phyloP scores from a whole-genome alignment of 2,113 vertebrate species.

The Empidonax traillii region DNA sequence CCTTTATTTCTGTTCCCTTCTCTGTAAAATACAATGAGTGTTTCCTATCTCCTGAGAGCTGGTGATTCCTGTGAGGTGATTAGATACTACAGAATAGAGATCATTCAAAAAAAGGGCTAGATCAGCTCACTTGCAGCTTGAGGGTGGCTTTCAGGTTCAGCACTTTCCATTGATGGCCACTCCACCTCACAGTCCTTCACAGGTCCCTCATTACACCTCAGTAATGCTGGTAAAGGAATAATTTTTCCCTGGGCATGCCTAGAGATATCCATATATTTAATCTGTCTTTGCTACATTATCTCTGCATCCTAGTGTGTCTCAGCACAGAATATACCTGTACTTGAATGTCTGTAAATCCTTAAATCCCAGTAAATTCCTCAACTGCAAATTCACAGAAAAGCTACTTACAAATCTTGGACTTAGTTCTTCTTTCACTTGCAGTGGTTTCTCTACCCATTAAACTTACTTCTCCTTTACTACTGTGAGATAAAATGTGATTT shows the following conservation, averaged over 20 bases:
- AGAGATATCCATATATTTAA: neutral
- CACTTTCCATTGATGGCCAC: neutral
- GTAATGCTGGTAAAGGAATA: neutral
- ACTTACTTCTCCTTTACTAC: neutral
- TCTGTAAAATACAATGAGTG: neutral
- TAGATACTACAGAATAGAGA: neutral
- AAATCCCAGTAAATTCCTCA: neutral
- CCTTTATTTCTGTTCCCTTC: neutral
- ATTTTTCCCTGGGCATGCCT: neutral
- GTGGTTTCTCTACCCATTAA: neutral
- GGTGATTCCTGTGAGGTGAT: neutral
- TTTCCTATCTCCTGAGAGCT: neutral
- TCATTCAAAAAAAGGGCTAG: neutral
- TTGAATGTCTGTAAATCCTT: neutral
- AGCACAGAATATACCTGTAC: neutral
- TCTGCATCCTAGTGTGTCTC: neutral
- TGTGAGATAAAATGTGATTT: neutral
- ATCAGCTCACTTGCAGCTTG: neutral
- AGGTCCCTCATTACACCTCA: neutral
- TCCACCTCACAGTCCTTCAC: neutral
- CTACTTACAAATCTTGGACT: neutral
- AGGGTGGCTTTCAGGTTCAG: neutral
- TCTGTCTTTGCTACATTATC: neutral
- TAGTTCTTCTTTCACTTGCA: neutral
- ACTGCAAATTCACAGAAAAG: neutral